Base-by-base conservation (phyloP, 2,113 vertebrate species). In the Carassius carassius region DNA sequence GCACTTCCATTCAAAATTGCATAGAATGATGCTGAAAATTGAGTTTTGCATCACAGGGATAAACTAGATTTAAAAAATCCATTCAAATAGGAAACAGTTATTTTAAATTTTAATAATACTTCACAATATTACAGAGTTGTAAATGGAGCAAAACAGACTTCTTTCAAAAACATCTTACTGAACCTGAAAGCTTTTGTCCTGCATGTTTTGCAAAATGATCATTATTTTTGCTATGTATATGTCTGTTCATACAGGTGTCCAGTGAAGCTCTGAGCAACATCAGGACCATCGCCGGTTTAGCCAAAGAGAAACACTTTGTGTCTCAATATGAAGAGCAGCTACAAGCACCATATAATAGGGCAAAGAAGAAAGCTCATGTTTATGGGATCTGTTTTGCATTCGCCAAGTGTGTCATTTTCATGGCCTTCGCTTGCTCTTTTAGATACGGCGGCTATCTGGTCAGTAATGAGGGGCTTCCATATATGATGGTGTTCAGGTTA, bases 361-460 rank as follows among this genome's bases (percentile, higher is more conserved):
- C 92, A 29, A 94, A 91, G 82, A 94, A 93, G 81, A 94, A 84
- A 81, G 93, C 92, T 81, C 89, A 90, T 13, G 67, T 95, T 75
- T 94, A 94, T 47, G 94, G 92, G 41, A 47, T 94, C 62, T 94
- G 90, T 76, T 95, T 95, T 54, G 92, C 92, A n/a, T 94, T 95
- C 76, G 76, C 94, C 13, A 91, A 94, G 32, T 93, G 93, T 86
- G 92, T 95, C 35, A 90, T 94, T 83, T 95, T 93, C 67, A 91
- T 95, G 93, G 91, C 94, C 0, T 92, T 92, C 69, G 94, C 94
- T 12, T 93, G 94, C 78, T 95, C 94, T 0, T 95, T 94, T 80
- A 91, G 94, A 93, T 95, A 92, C 17, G 95, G 94, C 65, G 95
- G 95, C 19, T 92, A 92, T 88, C 88, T 95, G 84, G 94, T 95